Base-by-base conservation (phyloP, 1,140 invertebrate species). In the Araneus ventricosus region DNA sequence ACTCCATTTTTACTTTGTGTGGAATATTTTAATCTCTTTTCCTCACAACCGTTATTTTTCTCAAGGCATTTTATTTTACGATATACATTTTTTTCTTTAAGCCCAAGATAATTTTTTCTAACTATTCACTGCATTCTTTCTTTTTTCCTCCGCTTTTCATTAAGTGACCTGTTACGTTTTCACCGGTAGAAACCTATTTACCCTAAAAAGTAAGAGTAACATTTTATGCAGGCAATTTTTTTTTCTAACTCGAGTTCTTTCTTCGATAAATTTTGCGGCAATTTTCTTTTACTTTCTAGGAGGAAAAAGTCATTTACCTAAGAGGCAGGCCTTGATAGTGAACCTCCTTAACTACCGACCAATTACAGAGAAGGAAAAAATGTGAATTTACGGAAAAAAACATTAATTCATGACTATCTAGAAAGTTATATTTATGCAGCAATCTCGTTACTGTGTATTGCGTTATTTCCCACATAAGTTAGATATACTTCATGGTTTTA, bases 151-250 rank as follows among this genome's bases (percentile, higher is more conserved):
- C 80, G 14, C 20, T 61, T 86, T 61, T 59, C 84, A 61, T 86
- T 86, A 86, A 86, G 45, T 86, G 84, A 86, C 84, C 57, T 86
- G 84, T 86, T 86, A 86, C 84, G 84, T 86, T 86, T 84, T 86
- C 84, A 59, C 24, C 84, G 30, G 30, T 8, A n/a, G 45, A 37
- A 86, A 86, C 45, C 57, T 86, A 86, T 86, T 86, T 86, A 86
- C 57, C n/a, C 6, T 2, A 37, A 61, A 61, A 61, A 7, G 52
- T n/a, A 41, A 27, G 80, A 27, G 39, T 24, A n/a, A 14, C 84
- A 59, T 86, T 86, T 86, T 37, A 59, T 59, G 52, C 27, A 30
- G 7, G 34, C 10, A 5, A 17, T 75, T 75, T 75, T 61, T 86
- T 86, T 41, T 37, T 61, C 22, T 59, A 6, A 24, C 80, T 52